These are phyloP conservation scores for Drosophila kurseongensis DNA, from an alignment of 1,140 invertebrate genomes.

Conservation along the genomic window DNA sequence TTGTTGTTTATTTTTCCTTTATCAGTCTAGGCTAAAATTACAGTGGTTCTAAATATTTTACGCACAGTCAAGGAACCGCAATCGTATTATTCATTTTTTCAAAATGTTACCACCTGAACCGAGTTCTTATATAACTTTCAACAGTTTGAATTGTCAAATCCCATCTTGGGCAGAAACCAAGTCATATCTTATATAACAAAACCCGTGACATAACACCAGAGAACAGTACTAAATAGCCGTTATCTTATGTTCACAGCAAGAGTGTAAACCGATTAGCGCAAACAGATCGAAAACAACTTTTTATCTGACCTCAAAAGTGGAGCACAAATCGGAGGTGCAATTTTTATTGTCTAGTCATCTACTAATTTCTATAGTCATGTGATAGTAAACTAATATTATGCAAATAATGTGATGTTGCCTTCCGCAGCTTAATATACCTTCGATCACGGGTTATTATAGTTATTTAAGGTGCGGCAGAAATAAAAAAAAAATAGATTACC, in stretches of 20 bases:
- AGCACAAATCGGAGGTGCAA: conserved; percentile 14
- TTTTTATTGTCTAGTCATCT: conserved; percentile 4
- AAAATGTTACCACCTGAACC: conserved; percentile 4
- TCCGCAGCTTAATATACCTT: conserved; percentile 1
- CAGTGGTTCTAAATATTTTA: conserved; percentile 5
- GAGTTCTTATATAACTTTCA: conserved; percentile 9
- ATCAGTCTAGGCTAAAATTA: conserved; percentile 10
- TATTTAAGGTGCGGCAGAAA: conserved; percentile 6
- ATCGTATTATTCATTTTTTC: neutral
- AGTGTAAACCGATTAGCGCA: conserved; percentile 22
- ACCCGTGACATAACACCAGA: conserved; percentile 27
- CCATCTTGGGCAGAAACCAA: neutral
- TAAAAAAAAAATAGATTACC: neutral
- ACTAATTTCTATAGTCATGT: conserved; percentile 24
- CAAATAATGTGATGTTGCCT: conserved; percentile 18
- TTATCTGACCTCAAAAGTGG: conserved; percentile 29
- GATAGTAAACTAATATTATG: conserved; percentile 27
- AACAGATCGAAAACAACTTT: conserved; percentile 32
- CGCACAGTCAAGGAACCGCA: neutral
- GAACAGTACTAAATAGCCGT: conserved; percentile 8
- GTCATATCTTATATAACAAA: conserved; percentile 14
- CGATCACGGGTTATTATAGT: conserved; percentile 26
- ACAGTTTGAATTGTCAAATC: conserved; percentile 1
- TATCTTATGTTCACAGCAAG: conserved; percentile 24
- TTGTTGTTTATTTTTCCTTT: conserved; percentile 18